phyloP scores from a whole-genome alignment of 2,888 invertebrate genomes.

The Podotricha telesiphe region DNA sequence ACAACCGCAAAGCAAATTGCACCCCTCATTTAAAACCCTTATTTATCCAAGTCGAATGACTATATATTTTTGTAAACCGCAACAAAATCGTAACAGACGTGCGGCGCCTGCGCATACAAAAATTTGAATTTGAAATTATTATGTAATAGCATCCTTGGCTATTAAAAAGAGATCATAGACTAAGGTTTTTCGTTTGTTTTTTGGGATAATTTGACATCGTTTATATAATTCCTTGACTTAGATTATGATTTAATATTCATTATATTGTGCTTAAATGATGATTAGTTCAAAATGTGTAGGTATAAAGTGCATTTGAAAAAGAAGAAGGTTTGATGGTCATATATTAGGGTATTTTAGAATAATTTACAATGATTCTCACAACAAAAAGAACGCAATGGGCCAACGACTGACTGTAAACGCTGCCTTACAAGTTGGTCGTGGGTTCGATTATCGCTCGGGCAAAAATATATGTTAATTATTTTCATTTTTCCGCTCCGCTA shows the following conservation, averaged over 20 bases:
- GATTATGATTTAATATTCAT: constrained; percentile 46
- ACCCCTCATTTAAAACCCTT: constrained; percentile 48
- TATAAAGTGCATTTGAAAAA: neutral
- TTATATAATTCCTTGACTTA: constrained; percentile 54
- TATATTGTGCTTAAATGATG: constrained; percentile 9
- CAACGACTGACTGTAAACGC: neutral
- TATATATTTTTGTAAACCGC: constrained; percentile 62
- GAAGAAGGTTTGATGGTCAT: no score
- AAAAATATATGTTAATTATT: no score
- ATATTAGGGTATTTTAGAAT: no score
- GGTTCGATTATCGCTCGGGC: neutral
- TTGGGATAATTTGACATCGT: constrained; percentile 61
- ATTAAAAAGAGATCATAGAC: constrained; percentile 79
- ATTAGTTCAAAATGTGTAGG: neutral
- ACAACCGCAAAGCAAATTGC: constrained; percentile 45
- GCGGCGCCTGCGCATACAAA: constrained; percentile 62
- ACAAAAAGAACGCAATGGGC: no score
- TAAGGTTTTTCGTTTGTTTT: constrained; percentile 48
- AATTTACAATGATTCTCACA: no score
- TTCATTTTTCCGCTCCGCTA: no score
- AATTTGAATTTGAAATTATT: constrained; percentile 74
- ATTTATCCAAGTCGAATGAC: constrained; percentile 58
- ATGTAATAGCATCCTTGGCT: constrained; percentile 64
- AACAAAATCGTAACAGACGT: constrained; percentile 60
- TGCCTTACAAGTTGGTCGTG: no score